Evolutionary conservation across 2,113 vertebrate species (phyloP).

Genomic region (Oceanites oceanicus): DNA sequence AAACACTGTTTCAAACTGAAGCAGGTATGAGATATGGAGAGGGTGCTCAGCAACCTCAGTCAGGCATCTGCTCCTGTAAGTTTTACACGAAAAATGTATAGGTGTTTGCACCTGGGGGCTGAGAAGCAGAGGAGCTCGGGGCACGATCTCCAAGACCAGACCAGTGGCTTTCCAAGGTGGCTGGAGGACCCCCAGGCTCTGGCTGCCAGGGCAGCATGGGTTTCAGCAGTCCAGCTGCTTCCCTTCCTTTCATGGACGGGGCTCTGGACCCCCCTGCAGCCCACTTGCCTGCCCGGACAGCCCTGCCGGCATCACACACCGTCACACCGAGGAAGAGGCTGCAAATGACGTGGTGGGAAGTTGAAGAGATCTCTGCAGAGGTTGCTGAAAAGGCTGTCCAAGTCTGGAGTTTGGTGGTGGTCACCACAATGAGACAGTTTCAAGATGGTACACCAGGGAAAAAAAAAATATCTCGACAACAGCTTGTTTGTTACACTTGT

Average conservation of each 20-base stretch:
- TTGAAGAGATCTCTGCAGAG: background rate
- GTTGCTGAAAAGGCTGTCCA: background rate
- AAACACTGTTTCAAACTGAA: background rate
- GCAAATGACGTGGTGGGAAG: background rate
- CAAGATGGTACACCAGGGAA: background rate
- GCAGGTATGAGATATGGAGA: background rate
- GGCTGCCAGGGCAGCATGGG: background rate
- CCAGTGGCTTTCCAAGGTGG: accelerated
- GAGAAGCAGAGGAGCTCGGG: background rate
- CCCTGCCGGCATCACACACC: accelerated
- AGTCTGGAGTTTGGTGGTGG: accelerated
- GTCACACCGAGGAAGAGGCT: background rate
- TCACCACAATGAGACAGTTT: background rate
- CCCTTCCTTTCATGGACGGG: background rate
- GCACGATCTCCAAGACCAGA: background rate
- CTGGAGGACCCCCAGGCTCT: background rate
- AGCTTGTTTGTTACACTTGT: background rate
- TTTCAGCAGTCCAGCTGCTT: background rate
- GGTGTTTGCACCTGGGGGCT: background rate
- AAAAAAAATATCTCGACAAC: background rate
- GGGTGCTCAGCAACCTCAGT: background rate
- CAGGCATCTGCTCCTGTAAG: background rate
- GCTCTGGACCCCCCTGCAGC: accelerated
- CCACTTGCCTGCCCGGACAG: background rate
- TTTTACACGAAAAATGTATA: background rate